phyloP scores from a whole-genome alignment of 2,113 vertebrate genomes.

The Cnemophilus loriae region DNA sequence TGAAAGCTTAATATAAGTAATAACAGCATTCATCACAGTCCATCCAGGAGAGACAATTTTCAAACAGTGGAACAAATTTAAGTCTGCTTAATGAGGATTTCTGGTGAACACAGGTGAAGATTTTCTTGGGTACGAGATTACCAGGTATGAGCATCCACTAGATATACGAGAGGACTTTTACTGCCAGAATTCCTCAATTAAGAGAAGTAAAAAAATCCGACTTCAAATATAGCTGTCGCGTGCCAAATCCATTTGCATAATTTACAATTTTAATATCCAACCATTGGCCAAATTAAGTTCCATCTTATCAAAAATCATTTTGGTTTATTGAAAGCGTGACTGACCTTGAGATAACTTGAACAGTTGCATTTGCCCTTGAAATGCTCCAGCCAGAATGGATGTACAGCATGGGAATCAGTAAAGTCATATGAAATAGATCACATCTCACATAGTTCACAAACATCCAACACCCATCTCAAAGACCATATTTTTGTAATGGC shows the following conservation, averaged over 20 bases:
- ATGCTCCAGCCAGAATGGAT: neutral
- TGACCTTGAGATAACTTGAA: neutral
- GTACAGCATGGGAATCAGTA: neutral
- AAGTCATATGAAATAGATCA: neutral
- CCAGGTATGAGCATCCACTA: neutral
- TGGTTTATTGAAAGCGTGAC: neutral
- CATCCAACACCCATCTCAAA: neutral
- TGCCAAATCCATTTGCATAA: slow-evolving; percentile 42
- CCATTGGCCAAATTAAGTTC: neutral
- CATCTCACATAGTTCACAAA: neutral
- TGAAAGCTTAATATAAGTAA: slow-evolving; percentile 48
- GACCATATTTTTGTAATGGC: neutral
- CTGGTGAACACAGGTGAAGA: neutral
- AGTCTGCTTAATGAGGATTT: slow-evolving; percentile 39
- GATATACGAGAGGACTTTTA: neutral
- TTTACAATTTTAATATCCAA: neutral
- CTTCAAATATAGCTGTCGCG: neutral
- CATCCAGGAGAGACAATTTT: neutral
- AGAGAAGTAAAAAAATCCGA: neutral
- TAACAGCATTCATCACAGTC: slow-evolving; percentile 52
- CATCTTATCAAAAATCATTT: neutral
- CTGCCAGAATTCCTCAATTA: neutral
- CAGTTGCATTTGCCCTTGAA: neutral
- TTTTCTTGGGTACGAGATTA: slow-evolving; percentile 6
- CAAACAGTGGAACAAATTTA: slow-evolving; percentile 20